Evolutionary conservation across 2,113 vertebrate species (phyloP), one percentile per base, ranked within the genome.

Genomic region (Panthera leo): DNA sequence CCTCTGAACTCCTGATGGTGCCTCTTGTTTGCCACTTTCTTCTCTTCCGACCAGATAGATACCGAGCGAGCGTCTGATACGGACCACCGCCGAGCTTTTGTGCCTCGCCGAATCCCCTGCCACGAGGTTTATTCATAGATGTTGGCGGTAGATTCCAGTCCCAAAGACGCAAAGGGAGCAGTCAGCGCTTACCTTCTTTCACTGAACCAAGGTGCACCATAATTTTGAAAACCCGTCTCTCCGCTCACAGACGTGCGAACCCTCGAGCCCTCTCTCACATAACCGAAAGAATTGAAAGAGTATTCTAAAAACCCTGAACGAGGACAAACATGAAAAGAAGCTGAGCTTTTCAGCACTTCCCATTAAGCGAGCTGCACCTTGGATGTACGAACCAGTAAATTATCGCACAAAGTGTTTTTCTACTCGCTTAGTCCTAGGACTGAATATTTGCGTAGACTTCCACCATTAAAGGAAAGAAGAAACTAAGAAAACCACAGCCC

Each of bases 21-120:
- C n/a, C 53, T 21, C 85, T 71, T 29, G 36, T 65, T n/a, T 5
- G 45, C 4, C 31, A 25, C 55, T 45, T 55, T 19, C 10, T 61
- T 61, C 14, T 29, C 25, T 48, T 27, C 1, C 6, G 25, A 11
- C 6, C 7, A 75, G 65, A 65, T 0, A 34, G 65, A 39, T 18
- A 18, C 2, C 0, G 42, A 48, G 75, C 42, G 4, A n/a, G 39
- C 2, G 0, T 25, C 48, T 70, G 31, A 9, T 27, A 8, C 1
- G 36, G 29, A 14, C 70, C 18, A 27, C 39, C 2, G 1, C 39
- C 8, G 3, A 7, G 42, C 19, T 15, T 55, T 9, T 7, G 36
- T 36, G 76, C 58, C 34, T 63, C n/a, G 3, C 2, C 9, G 34
- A 10, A 15, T 29, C 39, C 12, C 27, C 27, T 31, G 19, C 55